Percentiles rank a stretch among this genome's conserved stretches.
Evolutionary conservation across 2,113 vertebrate species (phyloP).

Genomic region (Collichthys lucidus): DNA sequence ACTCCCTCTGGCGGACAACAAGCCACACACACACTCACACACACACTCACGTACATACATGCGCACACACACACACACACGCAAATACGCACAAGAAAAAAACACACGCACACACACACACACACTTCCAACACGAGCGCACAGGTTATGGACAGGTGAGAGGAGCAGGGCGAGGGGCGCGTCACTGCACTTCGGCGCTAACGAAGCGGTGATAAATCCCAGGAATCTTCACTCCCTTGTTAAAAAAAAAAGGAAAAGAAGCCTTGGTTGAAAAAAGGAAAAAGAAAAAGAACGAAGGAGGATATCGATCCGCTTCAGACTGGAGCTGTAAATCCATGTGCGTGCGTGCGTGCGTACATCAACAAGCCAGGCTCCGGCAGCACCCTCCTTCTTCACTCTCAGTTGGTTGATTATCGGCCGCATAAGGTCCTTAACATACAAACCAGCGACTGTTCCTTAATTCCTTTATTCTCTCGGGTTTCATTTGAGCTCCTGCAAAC

Average conservation of each 20-base stretch:
- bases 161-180: conserved; percentile 30
- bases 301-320: conserved; percentile 77
- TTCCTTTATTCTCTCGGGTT: conserved; percentile 14
- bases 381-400: conserved; percentile 58
- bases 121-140: conserved; percentile 55
- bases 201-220: conserved; percentile 77
- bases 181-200: conserved; percentile 59
- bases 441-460: conserved; percentile 31
- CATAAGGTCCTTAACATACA: conserved; percentile 55
- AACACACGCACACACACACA: background rate
- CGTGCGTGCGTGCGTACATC: conserved; percentile 60
- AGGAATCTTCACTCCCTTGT: conserved; percentile 72
- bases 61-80: conserved; percentile 37
- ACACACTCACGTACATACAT: background rate
- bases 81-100: conserved; percentile 15
- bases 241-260: conserved; percentile 43
- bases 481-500: background rate
- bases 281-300: conserved; percentile 30
- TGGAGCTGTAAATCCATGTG: conserved; percentile 78
- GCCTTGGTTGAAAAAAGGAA: conserved; percentile 19
- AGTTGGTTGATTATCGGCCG: conserved; percentile 56
- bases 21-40: conserved; percentile 41
- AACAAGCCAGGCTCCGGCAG: conserved; percentile 63
- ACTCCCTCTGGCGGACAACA: conserved; percentile 77
- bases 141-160: conserved; percentile 78